Evolutionary conservation across 2,797 vertebrate genomes (phyloP).

Genomic region (Lithobates pipiens): DNA sequence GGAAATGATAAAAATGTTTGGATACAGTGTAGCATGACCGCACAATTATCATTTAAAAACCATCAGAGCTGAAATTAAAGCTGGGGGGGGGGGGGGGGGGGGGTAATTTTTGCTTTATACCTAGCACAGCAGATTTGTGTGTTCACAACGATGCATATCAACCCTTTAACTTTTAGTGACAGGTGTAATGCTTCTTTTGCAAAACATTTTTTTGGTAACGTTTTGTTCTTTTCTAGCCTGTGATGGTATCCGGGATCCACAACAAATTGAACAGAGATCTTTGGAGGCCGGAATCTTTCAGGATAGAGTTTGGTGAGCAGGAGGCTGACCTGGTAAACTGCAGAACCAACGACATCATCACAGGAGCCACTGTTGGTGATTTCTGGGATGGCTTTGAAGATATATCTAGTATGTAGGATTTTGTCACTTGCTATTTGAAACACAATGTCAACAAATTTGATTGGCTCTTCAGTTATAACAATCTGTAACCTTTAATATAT

Average conservation of each 20-base stretch:
- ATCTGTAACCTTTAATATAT: constrained; percentile 7
- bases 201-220: background rate
- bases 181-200: no score
- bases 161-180: no score
- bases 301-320: constrained; percentile 80
- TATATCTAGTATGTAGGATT: constrained; percentile 74
- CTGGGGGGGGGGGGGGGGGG: no score
- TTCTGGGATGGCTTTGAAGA: constrained; percentile 86
- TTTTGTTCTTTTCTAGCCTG: constrained; percentile 68
- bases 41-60: no score
- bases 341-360: constrained; percentile 81
- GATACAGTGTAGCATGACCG: no score
- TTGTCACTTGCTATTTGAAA: background rate
- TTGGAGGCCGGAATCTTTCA: constrained; percentile 80
- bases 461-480: background rate
- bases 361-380: constrained; percentile 80
- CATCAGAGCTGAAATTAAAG: no score
- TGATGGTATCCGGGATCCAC: constrained; percentile 83
- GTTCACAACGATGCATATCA: no score
- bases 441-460: no score
- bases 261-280: constrained; percentile 77
- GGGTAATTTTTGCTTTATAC: no score
- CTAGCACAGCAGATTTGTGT: no score
- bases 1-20: no score
- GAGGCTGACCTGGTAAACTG: constrained; percentile 82